Evolutionary conservation across 2,797 vertebrate genomes (phyloP), one percentile per base, ranked within the genome.

Genomic region (Centroberyx gerrardi): DNA sequence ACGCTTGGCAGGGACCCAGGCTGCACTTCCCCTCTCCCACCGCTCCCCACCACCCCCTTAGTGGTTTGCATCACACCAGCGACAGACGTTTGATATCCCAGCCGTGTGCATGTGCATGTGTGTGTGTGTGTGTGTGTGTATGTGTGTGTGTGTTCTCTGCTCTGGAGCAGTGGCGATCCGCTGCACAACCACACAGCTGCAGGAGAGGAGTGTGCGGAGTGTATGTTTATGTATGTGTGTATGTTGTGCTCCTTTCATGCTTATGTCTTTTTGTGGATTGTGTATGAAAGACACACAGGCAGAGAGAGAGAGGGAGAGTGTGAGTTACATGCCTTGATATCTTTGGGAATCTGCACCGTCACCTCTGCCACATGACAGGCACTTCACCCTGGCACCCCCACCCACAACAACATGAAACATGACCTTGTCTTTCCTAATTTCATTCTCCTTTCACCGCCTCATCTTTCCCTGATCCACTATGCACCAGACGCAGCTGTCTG

Each of bases 401-500:
- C 68, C 72, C 75, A 71, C 76, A 81, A 74, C 73, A 87, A 55
- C 76, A 66, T 78, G 42, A 83, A 88, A 84, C 52, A 51, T 42
- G 68, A 84, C 67, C 58, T 66, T 44, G 58, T 70, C 56, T 67
- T 76, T 64, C 33, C 66, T 75, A 40, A 78, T 81, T 84, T 73
- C 80, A 74, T 22, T 67, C 46, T 65, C 18, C 38, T 63, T 62
- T 86, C 59, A 67, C 62, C 54, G 31, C 67, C 48, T 85, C 70
- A 68, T 74, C 54, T 67, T 78, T 59, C 49, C 83, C 82, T 80
- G 68, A 81, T 78, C 62, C 64, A 7, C 72, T 69, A 18, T 82
- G 71, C 85, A 86, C 70, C 56, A 10, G 22, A 76, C 87, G 78
- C 91, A 91, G 87, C 87, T 93, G 92, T 85, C 76, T 79, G 80